A percentile compares a stretch with the other conserved stretches of the same genome.
Conservation (phyloP, 2,888 invertebrate species). For the Drosophila mimica region DNA sequence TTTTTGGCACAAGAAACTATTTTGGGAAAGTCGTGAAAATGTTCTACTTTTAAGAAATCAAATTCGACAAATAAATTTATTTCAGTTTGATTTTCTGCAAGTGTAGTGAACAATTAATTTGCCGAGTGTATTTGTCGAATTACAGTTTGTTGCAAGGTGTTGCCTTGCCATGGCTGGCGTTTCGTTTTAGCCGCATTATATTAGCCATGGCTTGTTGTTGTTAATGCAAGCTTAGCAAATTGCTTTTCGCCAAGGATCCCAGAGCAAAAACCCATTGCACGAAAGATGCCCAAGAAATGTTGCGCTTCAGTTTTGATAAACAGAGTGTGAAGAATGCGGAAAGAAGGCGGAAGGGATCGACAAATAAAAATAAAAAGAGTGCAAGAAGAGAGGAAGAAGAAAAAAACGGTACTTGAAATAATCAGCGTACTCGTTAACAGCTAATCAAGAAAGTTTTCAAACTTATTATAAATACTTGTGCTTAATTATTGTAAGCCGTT, state of each 20-base stretch:
- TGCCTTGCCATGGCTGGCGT: neutral
- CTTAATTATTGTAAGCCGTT: slow-evolving; percentile 8
- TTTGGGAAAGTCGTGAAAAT: neutral
- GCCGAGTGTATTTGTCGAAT: slow-evolving; percentile 8
- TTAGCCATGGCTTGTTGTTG: slow-evolving; percentile 46
- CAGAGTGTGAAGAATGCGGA: neutral
- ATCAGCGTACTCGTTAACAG: slow-evolving; percentile 12
- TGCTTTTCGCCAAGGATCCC: slow-evolving; percentile 20
- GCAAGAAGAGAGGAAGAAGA: too few species aligned
- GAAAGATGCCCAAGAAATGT: neutral
- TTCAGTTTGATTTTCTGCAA: neutral
- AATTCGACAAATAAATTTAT: neutral
- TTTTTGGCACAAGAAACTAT: neutral
- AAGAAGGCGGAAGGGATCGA: neutral
- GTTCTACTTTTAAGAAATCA: neutral
- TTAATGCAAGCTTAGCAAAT: slow-evolving; percentile 50
- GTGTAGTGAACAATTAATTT: neutral
- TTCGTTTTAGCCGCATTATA: slow-evolving; percentile 37
- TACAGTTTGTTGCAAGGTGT: neutral
- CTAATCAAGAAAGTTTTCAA: slow-evolving; percentile 33
- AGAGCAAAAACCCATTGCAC: neutral
- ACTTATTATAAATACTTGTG: slow-evolving; percentile 18
- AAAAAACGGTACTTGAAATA: slow-evolving; percentile 6
- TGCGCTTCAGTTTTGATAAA: neutral
- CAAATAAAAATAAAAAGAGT: neutral